A percentile compares a stretch with the other conserved stretches of the same genome.
Conservation (phyloP, 2,888 invertebrate genomes). For the Gortyna flavago region DNA sequence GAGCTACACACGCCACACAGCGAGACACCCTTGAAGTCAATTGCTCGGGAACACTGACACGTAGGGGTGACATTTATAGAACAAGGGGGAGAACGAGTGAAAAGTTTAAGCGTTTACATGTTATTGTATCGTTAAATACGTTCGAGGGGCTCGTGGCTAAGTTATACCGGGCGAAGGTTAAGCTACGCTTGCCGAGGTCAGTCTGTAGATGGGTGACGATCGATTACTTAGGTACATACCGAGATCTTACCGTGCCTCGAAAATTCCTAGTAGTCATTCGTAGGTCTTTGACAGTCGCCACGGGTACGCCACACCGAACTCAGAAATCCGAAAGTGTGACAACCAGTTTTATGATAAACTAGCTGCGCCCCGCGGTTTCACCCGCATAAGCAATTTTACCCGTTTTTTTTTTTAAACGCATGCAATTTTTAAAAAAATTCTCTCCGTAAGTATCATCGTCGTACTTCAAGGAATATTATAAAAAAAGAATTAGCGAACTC, state of each 20-base stretch:
- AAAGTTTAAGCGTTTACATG: conserved; percentile 32
- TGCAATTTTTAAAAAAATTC: no score
- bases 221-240: neutral
- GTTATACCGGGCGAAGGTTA: neutral
- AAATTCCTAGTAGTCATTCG: neutral
- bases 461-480: no score
- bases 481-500: no score
- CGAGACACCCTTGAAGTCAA: conserved; percentile 50
- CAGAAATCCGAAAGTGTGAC: neutral
- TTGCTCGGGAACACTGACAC: conserved; percentile 57
- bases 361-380: no score
- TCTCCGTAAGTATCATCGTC: no score
- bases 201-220: neutral
- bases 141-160: neutral
- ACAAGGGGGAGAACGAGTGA: conserved; percentile 61
- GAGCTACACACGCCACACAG: conserved; percentile 30
- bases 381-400: no score
- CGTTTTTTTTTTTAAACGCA: no score
- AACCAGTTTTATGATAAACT: no score
- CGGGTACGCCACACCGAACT: no score
- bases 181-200: neutral
- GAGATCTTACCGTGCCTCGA: neutral
- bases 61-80: conserved; percentile 71
- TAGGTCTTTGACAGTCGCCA: neutral
- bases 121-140: conserved; percentile 10